These are phyloP conservation scores for Plutella xylostella DNA, from an alignment of 2,888 invertebrate genomes.

Conservation along the genomic window DNA sequence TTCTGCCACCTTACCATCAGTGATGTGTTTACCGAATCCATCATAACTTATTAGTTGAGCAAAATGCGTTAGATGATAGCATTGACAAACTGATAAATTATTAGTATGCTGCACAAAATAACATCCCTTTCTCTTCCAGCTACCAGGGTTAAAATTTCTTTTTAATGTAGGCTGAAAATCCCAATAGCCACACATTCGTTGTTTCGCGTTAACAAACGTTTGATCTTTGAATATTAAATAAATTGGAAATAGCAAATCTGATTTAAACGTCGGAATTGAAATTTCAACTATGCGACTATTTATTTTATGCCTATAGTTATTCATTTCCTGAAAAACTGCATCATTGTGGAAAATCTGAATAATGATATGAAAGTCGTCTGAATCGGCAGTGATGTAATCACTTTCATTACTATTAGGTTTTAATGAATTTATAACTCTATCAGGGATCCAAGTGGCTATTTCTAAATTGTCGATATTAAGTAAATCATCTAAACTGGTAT, in stretches of 20 bases:
- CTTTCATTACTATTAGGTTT: conserved; percentile 20
- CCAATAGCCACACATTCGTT: conserved; percentile 69
- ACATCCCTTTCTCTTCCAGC: conserved; percentile 71
- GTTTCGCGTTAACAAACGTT: conserved; percentile 16
- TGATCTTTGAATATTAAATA: conserved; percentile 56
- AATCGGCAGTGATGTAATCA: conserved; percentile 19
- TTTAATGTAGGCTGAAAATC: conserved; percentile 44
- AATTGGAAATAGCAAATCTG: too few species aligned
- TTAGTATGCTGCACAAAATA: conserved; percentile 32
- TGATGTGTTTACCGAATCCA: conserved; percentile 16
- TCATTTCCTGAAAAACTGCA: conserved; percentile 62
- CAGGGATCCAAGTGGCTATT: conserved; percentile 66
- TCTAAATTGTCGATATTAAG: conserved; percentile 56
- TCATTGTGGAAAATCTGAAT: conserved; percentile 66
- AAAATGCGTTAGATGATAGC: conserved; percentile 72
- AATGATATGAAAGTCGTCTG: conserved; percentile 44
- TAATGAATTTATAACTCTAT: conserved; percentile 42
- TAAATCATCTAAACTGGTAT: conserved; percentile 56
- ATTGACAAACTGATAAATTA: conserved; percentile 48
- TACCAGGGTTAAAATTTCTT: conserved; percentile 29
- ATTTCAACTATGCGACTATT: conserved; percentile 70
- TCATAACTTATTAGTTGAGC: conserved; percentile 62
- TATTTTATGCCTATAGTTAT: conserved; percentile 28
- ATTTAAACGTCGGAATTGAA: conserved; percentile 67
- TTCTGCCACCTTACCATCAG: conserved; percentile 18